A percentile compares a stretch with the other conserved stretches of the same genome.
Conservation (phyloP, 2,797 vertebrate genomes). For the Cyclura pinguis region DNA sequence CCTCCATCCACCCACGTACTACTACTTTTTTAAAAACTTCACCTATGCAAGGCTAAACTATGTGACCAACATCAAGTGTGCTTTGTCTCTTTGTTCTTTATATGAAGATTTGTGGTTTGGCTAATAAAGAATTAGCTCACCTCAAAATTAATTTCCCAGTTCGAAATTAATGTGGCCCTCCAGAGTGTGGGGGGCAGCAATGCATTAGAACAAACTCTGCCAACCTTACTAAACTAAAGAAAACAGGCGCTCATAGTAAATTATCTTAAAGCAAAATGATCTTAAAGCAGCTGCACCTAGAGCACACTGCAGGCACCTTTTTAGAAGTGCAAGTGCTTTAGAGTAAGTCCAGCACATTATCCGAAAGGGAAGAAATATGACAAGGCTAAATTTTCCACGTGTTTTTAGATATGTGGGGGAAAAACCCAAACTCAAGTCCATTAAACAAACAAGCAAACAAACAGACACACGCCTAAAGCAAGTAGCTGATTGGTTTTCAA, state of each 20-base stretch:
- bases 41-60: not conserved
- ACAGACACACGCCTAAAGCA: not conserved
- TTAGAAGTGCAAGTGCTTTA: too few relatives aligned
- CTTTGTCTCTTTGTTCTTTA: not conserved
- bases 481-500: not conserved
- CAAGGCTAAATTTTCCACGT: not conserved
- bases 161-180: not conserved
- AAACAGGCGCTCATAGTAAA: not conserved
- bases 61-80: not conserved
- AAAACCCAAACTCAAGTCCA: not conserved
- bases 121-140: too few relatives aligned
- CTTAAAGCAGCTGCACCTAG: not conserved
- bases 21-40: not conserved
- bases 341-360: too few relatives aligned
- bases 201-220: not conserved
- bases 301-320: too few relatives aligned
- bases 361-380: not conserved
- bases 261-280: too few relatives aligned
- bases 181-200: not conserved
- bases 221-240: not conserved
- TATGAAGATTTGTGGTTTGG: not conserved
- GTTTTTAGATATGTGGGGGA: not conserved
- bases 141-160: not conserved
- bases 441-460: not conserved
- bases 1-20: not conserved